Evolutionary conservation across 2,797 vertebrate genomes (phyloP), one percentile per base, ranked within the genome.

Genomic region (Phataginus tricuspis): DNA sequence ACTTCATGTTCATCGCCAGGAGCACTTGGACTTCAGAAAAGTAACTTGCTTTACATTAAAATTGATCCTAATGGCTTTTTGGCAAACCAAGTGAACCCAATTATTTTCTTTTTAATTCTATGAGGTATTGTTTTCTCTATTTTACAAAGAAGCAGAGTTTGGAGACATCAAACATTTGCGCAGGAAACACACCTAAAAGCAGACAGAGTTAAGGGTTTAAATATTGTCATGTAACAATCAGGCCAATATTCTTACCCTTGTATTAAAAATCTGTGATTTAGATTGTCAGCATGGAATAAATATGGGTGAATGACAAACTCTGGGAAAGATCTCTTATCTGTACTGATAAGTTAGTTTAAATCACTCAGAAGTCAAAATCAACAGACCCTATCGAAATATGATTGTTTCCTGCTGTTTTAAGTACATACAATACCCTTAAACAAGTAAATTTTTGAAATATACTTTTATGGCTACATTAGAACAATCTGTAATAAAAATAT

Each of bases 91-190:
- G 39, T 85, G 37, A 86, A 63, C 21, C 4, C 25, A 94, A 85
- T 94, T 86, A 91, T 96, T 96, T 93, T 83, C 42, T 63, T 88
- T 84, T 94, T 61, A 94, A 88, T 74, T 69, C 34, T 64, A 64
- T 91, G 34, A 95, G 34, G 10, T 75, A 53, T 37, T 79, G 16
- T 72, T 53, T 39, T 77, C 34, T 90, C 45, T 92, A 59, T 61
- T 94, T 95, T 77, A 86, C 29, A 88, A 96, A 83, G 68, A 86
- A 86, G 18, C 18, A 95, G 15, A 16, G n/a, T 69, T 15, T 45
- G 80, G 39, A 89, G n/a, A 96, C n/a, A 75, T 37, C 63, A 91
- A 89, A 79, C 31, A 86, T 86, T 94, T 84, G 8, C 59, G 94
- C 57, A 93, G 27, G 27, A 18, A 86, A 74, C 12, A 90, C 18